Evolutionary conservation across 2,113 vertebrate genomes (phyloP).

Genomic region (Stomatorhinus ivindoensis): DNA sequence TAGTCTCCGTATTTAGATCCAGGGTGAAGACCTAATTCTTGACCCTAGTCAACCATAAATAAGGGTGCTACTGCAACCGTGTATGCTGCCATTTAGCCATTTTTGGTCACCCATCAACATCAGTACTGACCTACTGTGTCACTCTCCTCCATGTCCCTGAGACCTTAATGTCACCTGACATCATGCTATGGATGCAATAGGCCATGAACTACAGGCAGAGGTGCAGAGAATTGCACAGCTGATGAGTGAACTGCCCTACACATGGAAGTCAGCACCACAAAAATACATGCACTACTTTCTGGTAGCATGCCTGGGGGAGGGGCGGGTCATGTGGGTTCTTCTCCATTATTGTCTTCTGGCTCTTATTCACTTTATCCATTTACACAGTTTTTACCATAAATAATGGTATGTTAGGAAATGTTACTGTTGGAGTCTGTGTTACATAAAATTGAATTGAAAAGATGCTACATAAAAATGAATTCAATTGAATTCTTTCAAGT

Average conservation of each 20-base stretch:
- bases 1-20: not conserved
- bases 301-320: not conserved
- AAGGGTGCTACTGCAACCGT: not conserved
- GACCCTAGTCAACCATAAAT: not conserved
- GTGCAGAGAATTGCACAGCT: not conserved
- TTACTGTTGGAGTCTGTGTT: not conserved
- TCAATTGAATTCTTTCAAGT: not conserved
- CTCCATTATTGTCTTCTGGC: not conserved
- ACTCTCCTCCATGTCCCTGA: not conserved
- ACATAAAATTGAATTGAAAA: not conserved
- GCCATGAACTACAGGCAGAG: not conserved
- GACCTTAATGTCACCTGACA: not conserved
- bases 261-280: not conserved
- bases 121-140: not conserved
- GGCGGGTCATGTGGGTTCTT: not conserved
- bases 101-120: not conserved
- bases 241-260: not conserved
- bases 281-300: not conserved
- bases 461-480: not conserved
- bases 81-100: not conserved
- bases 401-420: not conserved
- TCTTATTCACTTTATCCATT: not conserved
- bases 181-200: not conserved
- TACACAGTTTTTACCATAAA: not conserved
- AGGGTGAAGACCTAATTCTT: not conserved